Evolutionary conservation across 2,888 invertebrate genomes (phyloP).

Genomic region (Pandemis cinnamomeana): DNA sequence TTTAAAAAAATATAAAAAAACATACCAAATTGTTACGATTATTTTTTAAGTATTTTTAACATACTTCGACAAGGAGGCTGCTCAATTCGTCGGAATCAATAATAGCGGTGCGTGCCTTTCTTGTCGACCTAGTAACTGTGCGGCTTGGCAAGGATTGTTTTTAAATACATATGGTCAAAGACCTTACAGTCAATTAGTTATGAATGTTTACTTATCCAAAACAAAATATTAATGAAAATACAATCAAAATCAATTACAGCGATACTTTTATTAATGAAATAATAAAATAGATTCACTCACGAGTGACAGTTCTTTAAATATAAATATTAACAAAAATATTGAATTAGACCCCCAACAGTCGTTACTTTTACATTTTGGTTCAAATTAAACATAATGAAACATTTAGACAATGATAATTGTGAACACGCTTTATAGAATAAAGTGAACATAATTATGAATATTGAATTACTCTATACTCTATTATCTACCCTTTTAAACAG

Average conservation of each 20-base stretch:
- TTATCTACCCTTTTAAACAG: neutral
- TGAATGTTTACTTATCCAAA: neutral
- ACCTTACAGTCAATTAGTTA: no score
- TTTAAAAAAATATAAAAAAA: no score
- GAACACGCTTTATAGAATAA: neutral
- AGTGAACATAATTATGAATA: neutral
- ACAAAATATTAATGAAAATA: constrained; percentile 1
- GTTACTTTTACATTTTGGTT: neutral
- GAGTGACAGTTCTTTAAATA: constrained; percentile 30
- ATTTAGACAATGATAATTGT: neutral
- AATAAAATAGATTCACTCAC: constrained; percentile 37
- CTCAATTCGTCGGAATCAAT: no score
- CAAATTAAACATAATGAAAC: neutral
- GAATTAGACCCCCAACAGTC: constrained; percentile 18
- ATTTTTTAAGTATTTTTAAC: no score
- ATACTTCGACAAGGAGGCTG: no score
- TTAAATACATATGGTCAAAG: no score
- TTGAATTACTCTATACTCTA: neutral
- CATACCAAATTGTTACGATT: no score
- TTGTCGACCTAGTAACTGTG: no score
- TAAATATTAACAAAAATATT: constrained; percentile 30
- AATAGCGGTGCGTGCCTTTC: no score
- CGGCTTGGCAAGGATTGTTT: no score
- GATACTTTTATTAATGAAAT: constrained; percentile 37
- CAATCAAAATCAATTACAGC: neutral